Percentiles rank a stretch among this genome's conserved stretches.
These are phyloP conservation scores for Cyprinodon variegatus DNA, from an alignment of 2,113 vertebrate species.

Conservation along the genomic window DNA sequence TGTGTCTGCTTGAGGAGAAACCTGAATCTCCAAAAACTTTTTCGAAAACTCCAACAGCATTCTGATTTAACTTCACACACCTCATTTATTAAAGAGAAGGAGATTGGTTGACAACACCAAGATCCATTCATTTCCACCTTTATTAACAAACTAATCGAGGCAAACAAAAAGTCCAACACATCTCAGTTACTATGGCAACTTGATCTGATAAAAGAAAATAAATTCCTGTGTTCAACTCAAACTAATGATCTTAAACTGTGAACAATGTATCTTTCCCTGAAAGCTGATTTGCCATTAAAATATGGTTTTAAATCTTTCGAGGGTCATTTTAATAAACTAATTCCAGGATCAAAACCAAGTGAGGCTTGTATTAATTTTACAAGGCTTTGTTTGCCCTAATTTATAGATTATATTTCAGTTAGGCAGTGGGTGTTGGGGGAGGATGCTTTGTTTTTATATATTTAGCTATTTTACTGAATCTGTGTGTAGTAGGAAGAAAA, in stretches of 20 bases:
- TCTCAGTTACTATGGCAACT: slow-evolving; percentile 45
- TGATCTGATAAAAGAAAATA: slow-evolving; percentile 54
- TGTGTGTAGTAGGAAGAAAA: slow-evolving; percentile 2
- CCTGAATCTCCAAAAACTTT: neutral
- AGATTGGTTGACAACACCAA: slow-evolving; percentile 46
- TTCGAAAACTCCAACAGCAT: slow-evolving; percentile 9
- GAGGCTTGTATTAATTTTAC: slow-evolving; percentile 70
- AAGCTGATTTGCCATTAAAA: slow-evolving; percentile 76
- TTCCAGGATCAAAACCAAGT: slow-evolving; percentile 53
- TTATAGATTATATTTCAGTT: slow-evolving; percentile 70
- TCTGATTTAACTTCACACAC: slow-evolving; percentile 12
- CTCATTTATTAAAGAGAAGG: slow-evolving; percentile 15
- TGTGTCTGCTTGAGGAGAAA: slow-evolving; percentile 2
- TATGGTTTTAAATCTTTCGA: slow-evolving; percentile 73
- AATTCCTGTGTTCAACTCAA: slow-evolving; percentile 51
- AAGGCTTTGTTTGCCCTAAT: slow-evolving; percentile 75
- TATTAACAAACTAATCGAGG: slow-evolving; percentile 49
- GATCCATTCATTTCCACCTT: slow-evolving; percentile 38
- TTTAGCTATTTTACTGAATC: slow-evolving; percentile 49
- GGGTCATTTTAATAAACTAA: slow-evolving; percentile 77
- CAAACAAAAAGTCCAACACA: slow-evolving; percentile 41
- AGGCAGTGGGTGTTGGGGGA: slow-evolving; percentile 15
- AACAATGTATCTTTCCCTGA: slow-evolving; percentile 62
- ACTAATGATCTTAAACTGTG: slow-evolving; percentile 64
- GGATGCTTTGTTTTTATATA: slow-evolving; percentile 50